Conservation (phyloP, 2,113 vertebrate species). For the Syrrhaptes paradoxus region DNA sequence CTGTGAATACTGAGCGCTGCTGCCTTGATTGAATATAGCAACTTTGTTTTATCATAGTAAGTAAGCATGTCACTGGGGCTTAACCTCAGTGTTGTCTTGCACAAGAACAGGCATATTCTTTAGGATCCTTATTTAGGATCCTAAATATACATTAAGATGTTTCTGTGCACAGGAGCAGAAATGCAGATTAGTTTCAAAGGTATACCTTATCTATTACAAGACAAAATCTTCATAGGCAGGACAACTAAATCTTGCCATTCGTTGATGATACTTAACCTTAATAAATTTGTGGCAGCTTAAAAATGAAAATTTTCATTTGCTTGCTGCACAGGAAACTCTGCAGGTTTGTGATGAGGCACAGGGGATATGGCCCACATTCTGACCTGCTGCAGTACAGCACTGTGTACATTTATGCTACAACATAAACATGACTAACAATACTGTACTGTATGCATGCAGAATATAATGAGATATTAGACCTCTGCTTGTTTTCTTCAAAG, state of each 20-base stretch:
- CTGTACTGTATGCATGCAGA: neutral
- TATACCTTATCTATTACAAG: neutral
- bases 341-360: slow-evolving; percentile 29
- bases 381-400: neutral
- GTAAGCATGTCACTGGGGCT: neutral
- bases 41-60: neutral
- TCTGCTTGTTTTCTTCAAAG: neutral
- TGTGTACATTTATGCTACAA: neutral
- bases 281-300: neutral
- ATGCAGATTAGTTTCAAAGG: neutral
- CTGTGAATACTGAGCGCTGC: neutral
- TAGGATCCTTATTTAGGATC: neutral
- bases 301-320: neutral
- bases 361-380: slow-evolving; percentile 25
- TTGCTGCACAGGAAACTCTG: neutral
- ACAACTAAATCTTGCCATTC: neutral
- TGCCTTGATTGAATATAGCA: neutral
- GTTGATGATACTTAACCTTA: neutral
- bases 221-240: neutral
- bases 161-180: neutral
- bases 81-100: neutral
- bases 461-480: neutral
- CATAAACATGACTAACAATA: neutral
- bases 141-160: neutral
- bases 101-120: neutral